Base-by-base conservation (phyloP, 2,797 vertebrate genomes). In the Tapera naevia region DNA sequence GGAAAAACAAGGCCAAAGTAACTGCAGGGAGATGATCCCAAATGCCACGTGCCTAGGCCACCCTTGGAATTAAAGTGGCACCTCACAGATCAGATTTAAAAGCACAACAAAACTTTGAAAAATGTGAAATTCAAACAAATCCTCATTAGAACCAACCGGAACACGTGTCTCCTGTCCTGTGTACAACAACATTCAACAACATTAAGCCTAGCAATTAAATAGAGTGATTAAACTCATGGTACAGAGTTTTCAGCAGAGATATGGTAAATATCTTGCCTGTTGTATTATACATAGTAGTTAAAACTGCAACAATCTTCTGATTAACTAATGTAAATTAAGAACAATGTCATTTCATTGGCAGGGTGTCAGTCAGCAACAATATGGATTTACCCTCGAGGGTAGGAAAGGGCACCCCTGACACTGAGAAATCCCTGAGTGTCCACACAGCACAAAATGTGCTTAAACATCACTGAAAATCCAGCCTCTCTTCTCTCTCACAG, bases 161-260 rank as follows among this genome's bases (percentile, higher is more conserved):
- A 46, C 0, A 0, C 9, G 9, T 33, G 15, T 48, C 50, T 43
- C 17, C 61, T 48, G 62, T 80, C 57, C 35, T 50, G 7, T 30
- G 33, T 46, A 70, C 5, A 17, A 16, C 2, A 16, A 37, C 21
- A 43, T 23, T 61, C 46, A 54, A 70, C n/a, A n/a, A n/a, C n/a
- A n/a, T n/a, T n/a, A n/a, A n/a, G n/a, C n/a, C n/a, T n/a, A n/a
- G n/a, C n/a, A n/a, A n/a, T n/a, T n/a, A n/a, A n/a, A n/a, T n/a
- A n/a, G n/a, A n/a, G n/a, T n/a, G n/a, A n/a, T n/a, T n/a, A n/a
- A n/a, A n/a, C n/a, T n/a, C n/a, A n/a, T n/a, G n/a, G n/a, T n/a
- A n/a, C n/a, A n/a, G n/a, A n/a, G n/a, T n/a, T n/a, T n/a, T n/a
- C n/a, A n/a, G n/a, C n/a, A n/a, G n/a, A n/a, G n/a, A n/a, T n/a